These are phyloP conservation scores for Orientallactaga sibirica DNA, from an alignment of 2,797 vertebrate species.

Conservation along the genomic window DNA sequence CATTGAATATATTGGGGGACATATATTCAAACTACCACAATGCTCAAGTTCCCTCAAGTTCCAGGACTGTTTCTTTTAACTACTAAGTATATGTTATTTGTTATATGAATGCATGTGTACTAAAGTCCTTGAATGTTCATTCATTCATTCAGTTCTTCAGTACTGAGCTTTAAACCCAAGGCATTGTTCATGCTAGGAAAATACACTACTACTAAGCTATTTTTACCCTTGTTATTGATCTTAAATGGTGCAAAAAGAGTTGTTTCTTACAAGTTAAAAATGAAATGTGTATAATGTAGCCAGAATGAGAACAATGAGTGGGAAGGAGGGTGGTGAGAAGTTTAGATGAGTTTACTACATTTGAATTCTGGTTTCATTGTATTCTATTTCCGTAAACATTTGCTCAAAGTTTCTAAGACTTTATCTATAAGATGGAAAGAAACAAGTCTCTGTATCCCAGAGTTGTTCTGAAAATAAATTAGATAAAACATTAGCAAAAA, in stretches of 20 bases:
- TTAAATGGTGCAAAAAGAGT: not conserved
- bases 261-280: not conserved
- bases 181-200: not conserved
- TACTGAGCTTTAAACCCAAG: not conserved
- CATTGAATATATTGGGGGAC: no score
- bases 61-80: slow-evolving; percentile 4
- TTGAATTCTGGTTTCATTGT: not conserved
- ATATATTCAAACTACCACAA: no score
- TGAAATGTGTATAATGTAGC: not conserved
- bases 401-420: not conserved
- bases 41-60: not conserved
- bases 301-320: not conserved
- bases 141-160: not conserved
- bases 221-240: not conserved
- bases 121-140: not conserved
- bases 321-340: accelerated
- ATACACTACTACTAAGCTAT: not conserved
- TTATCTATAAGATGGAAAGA: not conserved
- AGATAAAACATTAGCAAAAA: not conserved
- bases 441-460: not conserved
- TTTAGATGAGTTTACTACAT: not conserved
- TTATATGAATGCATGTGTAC: not conserved
- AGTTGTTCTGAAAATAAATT: not conserved
- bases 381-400: not conserved
- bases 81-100: not conserved